Conservation (phyloP, 2,113 vertebrate species). For the Polypterus senegalus region DNA sequence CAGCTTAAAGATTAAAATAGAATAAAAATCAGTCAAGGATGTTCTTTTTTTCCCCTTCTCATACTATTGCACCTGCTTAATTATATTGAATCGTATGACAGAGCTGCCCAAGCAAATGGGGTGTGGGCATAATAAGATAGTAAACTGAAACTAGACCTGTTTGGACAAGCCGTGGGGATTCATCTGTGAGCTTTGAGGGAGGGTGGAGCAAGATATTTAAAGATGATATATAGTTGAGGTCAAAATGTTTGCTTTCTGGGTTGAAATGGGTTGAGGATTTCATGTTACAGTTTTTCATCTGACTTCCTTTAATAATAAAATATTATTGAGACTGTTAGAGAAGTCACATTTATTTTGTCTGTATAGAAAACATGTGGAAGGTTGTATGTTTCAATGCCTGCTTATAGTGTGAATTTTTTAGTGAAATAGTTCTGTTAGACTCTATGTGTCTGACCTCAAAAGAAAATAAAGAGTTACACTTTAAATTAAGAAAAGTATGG, state of each 20-base stretch:
- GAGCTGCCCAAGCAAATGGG: slow-evolving; percentile 46
- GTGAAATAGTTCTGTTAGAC: no score
- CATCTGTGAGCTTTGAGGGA: slow-evolving; percentile 51
- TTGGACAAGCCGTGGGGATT: slow-evolving; percentile 57
- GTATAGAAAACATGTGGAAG: no score
- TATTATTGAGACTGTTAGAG: no score
- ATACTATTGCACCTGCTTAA: slow-evolving; percentile 51
- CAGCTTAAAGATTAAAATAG: no score
- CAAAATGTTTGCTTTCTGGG: slow-evolving; percentile 45
- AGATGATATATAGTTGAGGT: slow-evolving; percentile 23
- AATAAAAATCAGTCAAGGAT: not conserved
- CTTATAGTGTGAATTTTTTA: no score
- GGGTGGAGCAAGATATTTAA: slow-evolving; percentile 24
- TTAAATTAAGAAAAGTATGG: no score
- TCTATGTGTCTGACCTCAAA: no score
- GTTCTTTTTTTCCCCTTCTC: slow-evolving; percentile 2
- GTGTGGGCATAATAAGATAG: slow-evolving; percentile 57
- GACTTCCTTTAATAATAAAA: no score
- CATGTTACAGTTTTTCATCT: not conserved
- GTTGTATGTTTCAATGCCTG: no score
- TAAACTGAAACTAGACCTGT: slow-evolving; percentile 50
- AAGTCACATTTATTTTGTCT: no score
- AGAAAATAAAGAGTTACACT: no score
- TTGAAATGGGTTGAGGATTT: slow-evolving; percentile 32
- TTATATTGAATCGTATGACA: slow-evolving; percentile 50